Evolutionary conservation across 2,888 invertebrate species (phyloP).

Genomic region (Aspidiotus rigidus): DNA sequence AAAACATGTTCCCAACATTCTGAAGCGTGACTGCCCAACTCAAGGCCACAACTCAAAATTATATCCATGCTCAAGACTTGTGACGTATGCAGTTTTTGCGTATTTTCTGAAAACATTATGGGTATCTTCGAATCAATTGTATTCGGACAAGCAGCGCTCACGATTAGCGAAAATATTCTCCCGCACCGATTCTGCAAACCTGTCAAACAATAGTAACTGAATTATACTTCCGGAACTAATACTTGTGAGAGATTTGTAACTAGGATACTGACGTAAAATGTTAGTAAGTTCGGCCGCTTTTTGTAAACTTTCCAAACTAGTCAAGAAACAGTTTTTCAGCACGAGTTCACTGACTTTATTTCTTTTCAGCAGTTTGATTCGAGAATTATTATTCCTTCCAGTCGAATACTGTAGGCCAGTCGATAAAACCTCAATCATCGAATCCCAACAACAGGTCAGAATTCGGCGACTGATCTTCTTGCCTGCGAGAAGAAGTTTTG

Average conservation of each 20-base stretch:
- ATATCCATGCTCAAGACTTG: conserved; percentile 90
- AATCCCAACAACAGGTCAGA: conserved; percentile 84
- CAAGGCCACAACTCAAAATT: conserved; percentile 74
- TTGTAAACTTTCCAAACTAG: conserved; percentile 77
- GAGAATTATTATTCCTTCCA: conserved; percentile 39
- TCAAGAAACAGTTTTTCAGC: conserved; percentile 39
- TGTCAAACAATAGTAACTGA: conserved; percentile 38
- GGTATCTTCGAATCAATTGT: conserved; percentile 18
- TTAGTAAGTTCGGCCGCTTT: conserved; percentile 87
- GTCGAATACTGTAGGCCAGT: conserved; percentile 55
- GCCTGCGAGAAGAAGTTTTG: conserved; percentile 38
- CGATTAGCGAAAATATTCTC: conserved; percentile 74
- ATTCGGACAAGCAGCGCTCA: conserved; percentile 76
- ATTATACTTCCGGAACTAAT: background rate
- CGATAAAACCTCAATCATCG: conserved; percentile 78
- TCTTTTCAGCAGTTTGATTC: conserved; percentile 44
- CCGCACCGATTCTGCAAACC: conserved; percentile 83
- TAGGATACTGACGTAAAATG: conserved; percentile 52
- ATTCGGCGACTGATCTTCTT: conserved; percentile 51
- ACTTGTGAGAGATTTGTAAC: background rate
- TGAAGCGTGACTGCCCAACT: conserved; percentile 82
- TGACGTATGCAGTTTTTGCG: conserved; percentile 45
- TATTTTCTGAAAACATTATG: conserved; percentile 29
- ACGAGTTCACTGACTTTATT: conserved; percentile 46
- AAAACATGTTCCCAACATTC: conserved; percentile 96